phyloP scores from a whole-genome alignment of 2,888 invertebrate genomes.

The Galeruca laticollis region DNA sequence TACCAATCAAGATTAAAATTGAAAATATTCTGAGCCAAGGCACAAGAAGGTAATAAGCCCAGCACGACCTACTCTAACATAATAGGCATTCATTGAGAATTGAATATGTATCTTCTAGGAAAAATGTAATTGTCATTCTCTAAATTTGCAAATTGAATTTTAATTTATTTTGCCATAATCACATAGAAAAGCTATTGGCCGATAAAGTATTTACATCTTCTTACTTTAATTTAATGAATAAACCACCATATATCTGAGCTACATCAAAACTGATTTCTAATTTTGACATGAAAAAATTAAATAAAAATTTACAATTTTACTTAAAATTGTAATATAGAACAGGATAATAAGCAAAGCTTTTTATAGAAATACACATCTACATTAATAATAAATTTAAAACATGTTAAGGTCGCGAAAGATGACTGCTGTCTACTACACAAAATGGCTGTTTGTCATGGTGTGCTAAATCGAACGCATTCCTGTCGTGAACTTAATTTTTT shows the following conservation, averaged over 20 bases:
- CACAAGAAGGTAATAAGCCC: no score
- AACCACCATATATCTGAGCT: not conserved
- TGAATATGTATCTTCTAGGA: not conserved
- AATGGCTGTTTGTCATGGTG: constrained; percentile 56
- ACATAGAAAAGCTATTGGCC: not conserved
- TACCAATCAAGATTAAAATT: not conserved
- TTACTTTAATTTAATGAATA: not conserved
- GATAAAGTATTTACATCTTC: not conserved
- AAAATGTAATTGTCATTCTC: no score
- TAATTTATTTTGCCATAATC: not conserved
- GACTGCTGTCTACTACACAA: constrained; percentile 45
- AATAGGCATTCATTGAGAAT: no score
- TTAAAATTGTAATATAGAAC: not conserved
- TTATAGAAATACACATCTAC: not conserved
- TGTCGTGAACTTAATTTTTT: constrained; percentile 48
- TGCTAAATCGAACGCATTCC: constrained; percentile 50
- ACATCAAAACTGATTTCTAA: constrained; percentile 18
- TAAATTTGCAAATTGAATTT: not conserved
- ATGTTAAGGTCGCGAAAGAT: constrained; percentile 6
- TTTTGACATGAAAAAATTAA: constrained; percentile 8
- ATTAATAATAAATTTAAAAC: not conserved
- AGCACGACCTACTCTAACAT: no score
- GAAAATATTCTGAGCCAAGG: no score
- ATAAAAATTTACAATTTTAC: constrained; percentile 1
- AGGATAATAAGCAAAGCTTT: not conserved